Conservation (phyloP, 2,888 invertebrate genomes). For the Agelastica alni region DNA sequence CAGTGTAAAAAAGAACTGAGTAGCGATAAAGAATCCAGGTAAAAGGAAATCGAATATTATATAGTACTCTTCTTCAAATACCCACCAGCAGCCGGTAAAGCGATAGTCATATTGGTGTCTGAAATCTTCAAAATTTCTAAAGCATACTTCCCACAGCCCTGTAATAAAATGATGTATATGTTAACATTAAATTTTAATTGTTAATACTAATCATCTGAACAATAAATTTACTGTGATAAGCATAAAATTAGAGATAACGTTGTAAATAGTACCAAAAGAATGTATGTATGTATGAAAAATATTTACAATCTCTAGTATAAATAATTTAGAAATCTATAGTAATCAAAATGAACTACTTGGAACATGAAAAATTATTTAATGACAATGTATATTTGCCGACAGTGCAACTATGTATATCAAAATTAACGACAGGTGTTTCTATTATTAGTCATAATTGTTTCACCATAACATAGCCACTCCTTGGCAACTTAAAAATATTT, state of each 20-base stretch:
- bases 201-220: too few species aligned
- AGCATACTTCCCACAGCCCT: conserved; percentile 96
- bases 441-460: conserved; percentile 12
- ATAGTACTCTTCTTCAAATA: conserved; percentile 95
- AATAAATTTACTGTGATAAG: too few species aligned
- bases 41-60: conserved; percentile 88
- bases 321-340: too few species aligned
- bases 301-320: too few species aligned
- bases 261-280: too few species aligned
- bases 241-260: too few species aligned
- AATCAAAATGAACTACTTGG: too few species aligned
- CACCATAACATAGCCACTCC: conserved; percentile 23
- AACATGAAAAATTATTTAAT: too few species aligned
- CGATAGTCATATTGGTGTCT: conserved; percentile 82
- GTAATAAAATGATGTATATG: conserved; percentile 43
- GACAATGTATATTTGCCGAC: too few species aligned
- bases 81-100: conserved; percentile 94
- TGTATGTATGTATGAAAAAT: too few species aligned
- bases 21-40: conserved; percentile 90
- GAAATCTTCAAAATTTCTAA: conserved; percentile 84
- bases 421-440: conserved; percentile 19
- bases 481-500: not conserved
- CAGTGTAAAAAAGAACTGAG: conserved; percentile 92
- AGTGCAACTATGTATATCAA: too few species aligned
- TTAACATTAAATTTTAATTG: too few species aligned